phyloP scores from a whole-genome alignment of 2,797 vertebrate genomes.

The Falco novaeseelandiae region DNA sequence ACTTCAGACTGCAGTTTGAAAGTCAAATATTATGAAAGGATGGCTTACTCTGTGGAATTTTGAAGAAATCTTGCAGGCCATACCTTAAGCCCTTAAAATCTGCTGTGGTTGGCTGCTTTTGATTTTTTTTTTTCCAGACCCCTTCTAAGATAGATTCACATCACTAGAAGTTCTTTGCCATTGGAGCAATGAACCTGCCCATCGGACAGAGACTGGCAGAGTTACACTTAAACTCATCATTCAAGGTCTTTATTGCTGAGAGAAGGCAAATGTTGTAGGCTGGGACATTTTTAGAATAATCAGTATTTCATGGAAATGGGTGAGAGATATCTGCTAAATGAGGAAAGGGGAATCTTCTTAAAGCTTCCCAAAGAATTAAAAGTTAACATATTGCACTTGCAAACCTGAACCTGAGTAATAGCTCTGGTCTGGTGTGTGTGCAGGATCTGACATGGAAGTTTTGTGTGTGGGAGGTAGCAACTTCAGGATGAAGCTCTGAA shows the following conservation, averaged over 20 bases:
- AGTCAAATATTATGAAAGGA: neutral
- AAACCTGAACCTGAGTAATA: neutral
- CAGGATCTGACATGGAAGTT: accelerated
- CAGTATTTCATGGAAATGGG: neutral
- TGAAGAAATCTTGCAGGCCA: neutral
- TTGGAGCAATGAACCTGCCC: neutral
- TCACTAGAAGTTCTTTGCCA: neutral
- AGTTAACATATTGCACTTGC: neutral
- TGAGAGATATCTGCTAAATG: neutral
- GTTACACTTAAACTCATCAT: neutral
- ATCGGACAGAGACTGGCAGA: neutral
- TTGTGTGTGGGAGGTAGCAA: neutral
- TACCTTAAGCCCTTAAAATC: neutral
- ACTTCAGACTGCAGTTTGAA: neutral
- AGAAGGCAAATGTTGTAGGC: neutral
- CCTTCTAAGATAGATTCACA: neutral
- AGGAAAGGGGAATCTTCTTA: neutral
- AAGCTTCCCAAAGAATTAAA: neutral
- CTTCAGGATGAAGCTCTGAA: neutral
- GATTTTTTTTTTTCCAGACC: neutral
- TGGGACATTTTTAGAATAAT: neutral
- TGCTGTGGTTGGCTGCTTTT: neutral
- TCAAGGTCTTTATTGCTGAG: neutral
- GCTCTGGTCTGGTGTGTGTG: accelerated
- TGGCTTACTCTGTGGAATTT: neutral